These are phyloP conservation scores for Albula goreensis DNA, from an alignment of 2,113 vertebrate genomes.

Conservation along the genomic window DNA sequence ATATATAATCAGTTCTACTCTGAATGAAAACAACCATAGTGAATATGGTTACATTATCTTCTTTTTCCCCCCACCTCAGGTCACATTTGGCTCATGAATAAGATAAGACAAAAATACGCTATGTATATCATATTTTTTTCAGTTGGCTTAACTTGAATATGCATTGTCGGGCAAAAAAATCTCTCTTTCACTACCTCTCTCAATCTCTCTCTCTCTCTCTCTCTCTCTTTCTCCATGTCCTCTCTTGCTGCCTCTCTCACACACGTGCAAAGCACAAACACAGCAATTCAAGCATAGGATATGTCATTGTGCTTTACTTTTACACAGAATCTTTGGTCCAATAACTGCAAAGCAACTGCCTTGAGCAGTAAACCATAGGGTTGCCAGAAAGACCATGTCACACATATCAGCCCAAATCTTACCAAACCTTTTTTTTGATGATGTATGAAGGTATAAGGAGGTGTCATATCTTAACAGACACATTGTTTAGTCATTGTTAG, in stretches of 20 bases:
- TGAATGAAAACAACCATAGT: neutral
- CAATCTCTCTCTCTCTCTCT: too few relatives aligned
- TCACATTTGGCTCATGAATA: neutral
- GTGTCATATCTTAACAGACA: too few relatives aligned
- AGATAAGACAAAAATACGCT: neutral
- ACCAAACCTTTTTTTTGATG: neutral
- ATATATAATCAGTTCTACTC: neutral
- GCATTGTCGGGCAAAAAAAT: neutral
- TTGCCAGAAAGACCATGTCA: neutral
- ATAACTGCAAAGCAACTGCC: neutral
- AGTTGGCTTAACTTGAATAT: neutral
- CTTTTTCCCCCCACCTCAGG: too few relatives aligned
- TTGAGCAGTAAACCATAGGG: neutral
- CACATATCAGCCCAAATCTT: neutral
- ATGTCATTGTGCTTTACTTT: too few relatives aligned
- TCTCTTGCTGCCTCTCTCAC: too few relatives aligned
- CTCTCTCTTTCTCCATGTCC: too few relatives aligned
- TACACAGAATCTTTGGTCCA: neutral
- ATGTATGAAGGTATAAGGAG: neutral
- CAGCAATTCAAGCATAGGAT: too few relatives aligned
- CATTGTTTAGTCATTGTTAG: too few relatives aligned
- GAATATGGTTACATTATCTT: too few relatives aligned
- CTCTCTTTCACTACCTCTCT: too few relatives aligned
- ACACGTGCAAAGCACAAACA: too few relatives aligned
- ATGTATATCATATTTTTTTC: neutral